Conservation (phyloP, 2,113 vertebrate species). For the Tiliqua scincoides region DNA sequence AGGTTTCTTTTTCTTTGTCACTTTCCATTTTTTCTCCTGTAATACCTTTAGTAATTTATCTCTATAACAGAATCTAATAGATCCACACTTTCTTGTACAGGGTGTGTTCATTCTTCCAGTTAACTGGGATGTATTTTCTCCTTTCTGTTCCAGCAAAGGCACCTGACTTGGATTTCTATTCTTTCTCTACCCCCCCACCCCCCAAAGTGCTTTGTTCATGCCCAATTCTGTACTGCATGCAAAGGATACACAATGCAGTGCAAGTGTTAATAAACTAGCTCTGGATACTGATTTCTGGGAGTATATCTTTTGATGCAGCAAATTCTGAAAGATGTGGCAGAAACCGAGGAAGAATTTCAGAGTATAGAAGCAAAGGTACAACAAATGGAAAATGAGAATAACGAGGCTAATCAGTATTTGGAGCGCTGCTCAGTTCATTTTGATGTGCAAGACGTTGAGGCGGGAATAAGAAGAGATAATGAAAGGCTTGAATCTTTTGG, state of each 20-base stretch:
- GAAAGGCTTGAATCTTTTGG: slow-evolving; percentile 63
- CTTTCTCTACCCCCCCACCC: no score
- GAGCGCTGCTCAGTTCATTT: slow-evolving; percentile 59
- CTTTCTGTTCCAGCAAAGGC: no score
- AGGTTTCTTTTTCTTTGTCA: no score
- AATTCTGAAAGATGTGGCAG: slow-evolving; percentile 72
- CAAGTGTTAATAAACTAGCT: background rate
- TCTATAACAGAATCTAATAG: no score
- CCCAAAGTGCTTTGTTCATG: background rate
- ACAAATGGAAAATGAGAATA: slow-evolving; percentile 57
- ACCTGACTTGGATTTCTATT: no score
- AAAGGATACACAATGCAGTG: background rate
- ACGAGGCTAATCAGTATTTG: slow-evolving; percentile 66
- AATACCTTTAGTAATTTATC: no score
- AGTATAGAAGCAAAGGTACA: slow-evolving; percentile 67
- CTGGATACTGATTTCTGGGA: background rate
- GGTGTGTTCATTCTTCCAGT: no score
- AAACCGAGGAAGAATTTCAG: slow-evolving; percentile 63
- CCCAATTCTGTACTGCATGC: background rate
- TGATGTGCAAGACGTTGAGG: slow-evolving; percentile 66
- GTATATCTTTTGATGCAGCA: slow-evolving; percentile 56
- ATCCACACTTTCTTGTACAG: no score
- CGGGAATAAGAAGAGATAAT: slow-evolving; percentile 67
- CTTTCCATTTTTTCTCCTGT: no score
- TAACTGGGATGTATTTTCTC: no score